Base-by-base conservation (phyloP, 2,888 invertebrate genomes). In the Erannis defoliaria region DNA sequence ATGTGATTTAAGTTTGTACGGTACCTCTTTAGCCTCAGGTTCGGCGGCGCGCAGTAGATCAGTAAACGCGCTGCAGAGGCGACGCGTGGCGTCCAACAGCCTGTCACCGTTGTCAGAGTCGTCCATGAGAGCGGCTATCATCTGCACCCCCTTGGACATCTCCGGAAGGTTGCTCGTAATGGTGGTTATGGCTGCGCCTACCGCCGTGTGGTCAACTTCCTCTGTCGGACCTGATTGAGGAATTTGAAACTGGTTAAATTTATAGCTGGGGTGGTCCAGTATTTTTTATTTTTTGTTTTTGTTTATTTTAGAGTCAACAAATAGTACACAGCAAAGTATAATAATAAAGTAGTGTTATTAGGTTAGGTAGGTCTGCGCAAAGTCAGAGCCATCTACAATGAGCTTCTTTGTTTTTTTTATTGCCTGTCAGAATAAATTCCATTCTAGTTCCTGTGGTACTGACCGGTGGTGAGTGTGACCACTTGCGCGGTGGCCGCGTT, bases 401-500 rank as follows among this genome's bases (percentile, higher is more conserved):
- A n/a, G n/a, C n/a, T n/a, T n/a, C n/a, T n/a, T n/a, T n/a, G n/a
- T n/a, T n/a, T n/a, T n/a, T n/a, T n/a, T n/a, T n/a, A n/a, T n/a
- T n/a, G n/a, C n/a, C 4, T 1, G 26, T 26, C 26, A 4, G 26
- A 26, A n/a, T n/a, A n/a, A n/a, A n/a, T 4, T 33, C 4, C 0
- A 33, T n/a, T 10, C 10, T 29, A 29, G 33, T n/a, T 10, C 9
- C 5, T n/a, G 1, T 35, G 14, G 4, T 26, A 43, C 78, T 74
- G 67, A 91, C 96, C 96, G 2, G 97, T 96, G 0, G 98, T 98
- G 59, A 97, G 93, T 0, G 98, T 98, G 60, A 99, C 97, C 50
- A 99, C 97, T 89, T 99, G 98, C 8, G 99, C 99, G 0, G 99
- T 99, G 57, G 99, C 99, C 0, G 99, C 99, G 90, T 98, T 99